Base-by-base conservation (phyloP, 2,888 invertebrate species). In the Junonia oenone region DNA sequence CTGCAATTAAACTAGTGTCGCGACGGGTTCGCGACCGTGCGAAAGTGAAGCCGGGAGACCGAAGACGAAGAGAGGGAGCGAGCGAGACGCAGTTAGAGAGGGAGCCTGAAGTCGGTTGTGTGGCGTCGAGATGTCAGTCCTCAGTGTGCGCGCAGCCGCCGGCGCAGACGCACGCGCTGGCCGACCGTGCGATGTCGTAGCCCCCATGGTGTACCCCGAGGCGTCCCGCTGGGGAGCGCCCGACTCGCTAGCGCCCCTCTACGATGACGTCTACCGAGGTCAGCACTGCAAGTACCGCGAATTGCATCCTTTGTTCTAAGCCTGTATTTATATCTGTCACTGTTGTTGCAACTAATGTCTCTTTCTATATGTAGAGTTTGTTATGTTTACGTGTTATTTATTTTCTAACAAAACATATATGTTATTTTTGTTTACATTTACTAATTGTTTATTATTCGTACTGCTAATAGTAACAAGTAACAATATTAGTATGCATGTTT, bases 211-310 rank as follows among this genome's bases (percentile, higher is more conserved):
- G 78, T 93, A 92, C 83, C 92, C 92, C 69, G 92, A 92, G 83
- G 89, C 92, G 71, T 76, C 87, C 81, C 89, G 90, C 76, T 90
- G 91, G 90, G 90, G 87, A 91, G 92, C 87, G 89, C 91, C 91
- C 87, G 91, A 92, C 78, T 91, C 92, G 68, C 91, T 92, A 88
- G 90, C 92, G 72, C 92, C 92, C 78, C 91, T 92, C 81, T 93
- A 92, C 90, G 92, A 92, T 78, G 92, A 92, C 87, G 92, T 92
- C 75, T 92, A 92, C 82, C 82, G 92, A 89, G 93, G 93, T 93
- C 89, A 91, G 91, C 80, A 78, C 77, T 69, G 69, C 72, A 72
- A 72, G 65, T 69, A 68, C 69, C 69, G 68, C 70, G 67, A 71
- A 71, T 62, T 66, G 65, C 68, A 69, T 69, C 69, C 68, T 68